phyloP scores from a whole-genome alignment of 92 coral and sea anemone genomes.

The Isaurus tuberculatus region DNA sequence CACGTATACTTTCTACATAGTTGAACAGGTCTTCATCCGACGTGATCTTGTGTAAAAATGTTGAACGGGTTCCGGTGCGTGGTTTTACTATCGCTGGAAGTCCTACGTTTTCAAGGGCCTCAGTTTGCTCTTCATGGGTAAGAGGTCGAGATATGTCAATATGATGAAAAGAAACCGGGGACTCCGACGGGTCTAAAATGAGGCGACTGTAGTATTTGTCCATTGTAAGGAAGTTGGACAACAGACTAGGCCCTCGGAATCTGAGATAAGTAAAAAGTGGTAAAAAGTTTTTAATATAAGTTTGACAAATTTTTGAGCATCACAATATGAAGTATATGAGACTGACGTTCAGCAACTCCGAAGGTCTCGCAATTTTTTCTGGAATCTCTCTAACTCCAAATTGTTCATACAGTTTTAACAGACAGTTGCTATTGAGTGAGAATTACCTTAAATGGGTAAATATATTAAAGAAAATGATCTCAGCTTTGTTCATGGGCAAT shows the following conservation, averaged over 20 bases:
- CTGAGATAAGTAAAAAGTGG: neutral
- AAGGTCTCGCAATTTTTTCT: no score
- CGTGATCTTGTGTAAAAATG: constrained; percentile 45
- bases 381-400: no score
- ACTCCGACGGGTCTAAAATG: constrained; percentile 17
- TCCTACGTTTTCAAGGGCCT: constrained; percentile 22
- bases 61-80: constrained; percentile 40
- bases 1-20: constrained; percentile 39
- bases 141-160: constrained; percentile 37
- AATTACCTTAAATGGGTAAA: no score
- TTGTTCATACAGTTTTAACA: no score
- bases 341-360: neutral
- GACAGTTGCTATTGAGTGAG: no score
- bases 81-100: constrained; percentile 47
- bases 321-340: neutral
- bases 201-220: constrained; percentile 49
- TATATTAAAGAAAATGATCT: no score
- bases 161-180: constrained; percentile 25
- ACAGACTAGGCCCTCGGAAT: constrained; percentile 21
- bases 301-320: no score
- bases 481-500: no score
- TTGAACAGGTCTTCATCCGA: constrained; percentile 12
- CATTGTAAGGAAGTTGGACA: constrained; percentile 41
- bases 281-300: neutral
- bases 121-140: constrained; percentile 6